Evolutionary conservation across 2,113 vertebrate genomes (phyloP).

Genomic region (Setophaga coronata): DNA sequence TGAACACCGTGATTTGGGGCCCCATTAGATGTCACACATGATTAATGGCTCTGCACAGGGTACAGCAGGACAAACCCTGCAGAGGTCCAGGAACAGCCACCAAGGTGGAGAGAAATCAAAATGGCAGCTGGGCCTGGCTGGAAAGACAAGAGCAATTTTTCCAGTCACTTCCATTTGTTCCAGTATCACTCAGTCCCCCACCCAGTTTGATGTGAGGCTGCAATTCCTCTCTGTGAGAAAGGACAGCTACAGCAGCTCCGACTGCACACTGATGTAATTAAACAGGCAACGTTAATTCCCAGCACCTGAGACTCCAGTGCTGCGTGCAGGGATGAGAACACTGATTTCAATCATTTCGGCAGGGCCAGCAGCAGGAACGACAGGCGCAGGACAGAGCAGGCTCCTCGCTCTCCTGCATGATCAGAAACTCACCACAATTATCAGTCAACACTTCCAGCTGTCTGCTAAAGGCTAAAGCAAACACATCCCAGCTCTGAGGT

Average conservation of each 20-base stretch:
- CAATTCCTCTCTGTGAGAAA: not conserved
- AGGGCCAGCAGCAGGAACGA: not conserved
- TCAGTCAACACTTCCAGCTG: slow-evolving; percentile 2
- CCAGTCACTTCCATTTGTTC: slow-evolving; percentile 38
- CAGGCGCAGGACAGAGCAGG: not conserved
- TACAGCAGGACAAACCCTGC: not conserved
- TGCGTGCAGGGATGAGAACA: not conserved
- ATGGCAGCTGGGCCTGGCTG: slow-evolving; percentile 15
- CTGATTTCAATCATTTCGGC: not conserved
- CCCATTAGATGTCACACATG: not conserved
- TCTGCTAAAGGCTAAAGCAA: not conserved
- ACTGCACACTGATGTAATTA: not conserved
- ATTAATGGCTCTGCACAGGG: not conserved
- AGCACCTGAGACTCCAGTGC: slow-evolving; percentile 28
- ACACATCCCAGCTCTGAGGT: not conserved
- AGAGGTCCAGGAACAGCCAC: not conserved
- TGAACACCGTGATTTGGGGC: not conserved
- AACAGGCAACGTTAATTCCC: not conserved
- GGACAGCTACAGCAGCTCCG: not conserved
- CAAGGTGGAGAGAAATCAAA: slow-evolving; percentile 23
- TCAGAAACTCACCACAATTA: not conserved
- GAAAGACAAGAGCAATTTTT: not conserved
- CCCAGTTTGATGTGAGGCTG: not conserved
- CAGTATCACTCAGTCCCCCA: not conserved
- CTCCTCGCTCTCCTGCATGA: not conserved